A percentile compares a stretch with the other conserved stretches of the same genome.
phyloP scores from a whole-genome alignment of 2,113 vertebrate species.

The Artemisiospiza belli region DNA sequence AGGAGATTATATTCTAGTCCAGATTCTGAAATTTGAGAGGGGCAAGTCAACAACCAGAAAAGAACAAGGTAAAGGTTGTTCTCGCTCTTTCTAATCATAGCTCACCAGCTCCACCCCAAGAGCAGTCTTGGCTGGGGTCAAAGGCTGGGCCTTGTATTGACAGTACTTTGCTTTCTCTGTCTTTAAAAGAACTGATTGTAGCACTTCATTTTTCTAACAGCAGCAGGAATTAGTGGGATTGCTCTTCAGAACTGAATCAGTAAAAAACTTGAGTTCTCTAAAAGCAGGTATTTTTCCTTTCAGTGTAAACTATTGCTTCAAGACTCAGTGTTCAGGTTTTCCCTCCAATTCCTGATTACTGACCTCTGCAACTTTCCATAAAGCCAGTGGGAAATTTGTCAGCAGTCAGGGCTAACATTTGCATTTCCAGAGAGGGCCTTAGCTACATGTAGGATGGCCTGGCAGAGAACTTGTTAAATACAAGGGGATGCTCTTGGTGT shows the following conservation, averaged over 20 bases:
- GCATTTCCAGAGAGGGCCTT: background rate
- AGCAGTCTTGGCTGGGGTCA: background rate
- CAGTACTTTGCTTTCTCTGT: background rate
- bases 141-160: background rate
- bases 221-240: background rate
- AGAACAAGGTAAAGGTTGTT: background rate
- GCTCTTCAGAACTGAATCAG: background rate
- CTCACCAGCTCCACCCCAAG: slow-evolving; percentile 21
- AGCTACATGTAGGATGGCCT: background rate
- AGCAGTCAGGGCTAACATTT: background rate
- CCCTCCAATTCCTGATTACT: background rate
- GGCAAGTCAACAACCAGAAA: background rate
- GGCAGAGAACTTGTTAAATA: background rate
- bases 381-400: background rate
- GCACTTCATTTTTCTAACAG: background rate
- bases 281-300: background rate
- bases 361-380: background rate
- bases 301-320: background rate
- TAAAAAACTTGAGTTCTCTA: background rate
- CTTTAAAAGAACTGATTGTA: background rate
- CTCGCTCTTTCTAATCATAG: background rate
- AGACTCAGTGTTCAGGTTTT: background rate
- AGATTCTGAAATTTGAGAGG: background rate
- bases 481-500: background rate
- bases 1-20: background rate